A percentile compares a stretch with the other conserved stretches of the same genome.
phyloP scores from a whole-genome alignment of 1,140 invertebrate species.

The Cyclina sinensis region DNA sequence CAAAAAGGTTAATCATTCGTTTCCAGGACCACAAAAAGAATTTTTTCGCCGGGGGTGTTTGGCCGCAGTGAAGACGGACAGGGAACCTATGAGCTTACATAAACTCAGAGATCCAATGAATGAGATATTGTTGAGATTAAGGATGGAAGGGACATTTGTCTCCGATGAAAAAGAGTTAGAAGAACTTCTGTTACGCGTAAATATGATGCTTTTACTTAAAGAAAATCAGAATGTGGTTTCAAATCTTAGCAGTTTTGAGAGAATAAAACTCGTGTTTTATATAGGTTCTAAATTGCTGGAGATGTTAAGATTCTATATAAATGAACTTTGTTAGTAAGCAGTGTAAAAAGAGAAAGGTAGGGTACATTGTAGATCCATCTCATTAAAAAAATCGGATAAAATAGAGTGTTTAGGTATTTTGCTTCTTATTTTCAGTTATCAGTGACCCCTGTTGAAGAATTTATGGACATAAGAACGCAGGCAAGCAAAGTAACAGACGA shows the following conservation, averaged over 20 bases:
- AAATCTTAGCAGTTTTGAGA: too few species aligned
- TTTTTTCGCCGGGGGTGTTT: constrained; percentile 28
- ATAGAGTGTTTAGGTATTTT: too few species aligned
- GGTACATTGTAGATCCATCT: too few species aligned
- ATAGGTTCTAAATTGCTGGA: too few species aligned
- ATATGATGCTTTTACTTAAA: too few species aligned
- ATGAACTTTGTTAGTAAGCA: too few species aligned
- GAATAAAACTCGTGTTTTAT: too few species aligned
- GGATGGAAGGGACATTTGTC: constrained; percentile 54
- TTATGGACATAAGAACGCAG: constrained; percentile 1
- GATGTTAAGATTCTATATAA: too few species aligned
- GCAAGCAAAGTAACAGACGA: constrained; percentile 36
- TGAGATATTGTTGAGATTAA: constrained; percentile 34
- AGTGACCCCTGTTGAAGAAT: constrained; percentile 23
- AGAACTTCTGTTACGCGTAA: constrained; percentile 31
- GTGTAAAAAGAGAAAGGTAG: too few species aligned
- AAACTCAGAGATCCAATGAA: constrained; percentile 52
- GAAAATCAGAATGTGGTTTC: too few species aligned
- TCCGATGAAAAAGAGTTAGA: constrained; percentile 45
- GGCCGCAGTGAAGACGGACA: constrained; percentile 15
- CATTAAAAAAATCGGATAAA: too few species aligned
- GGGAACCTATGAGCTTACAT: constrained; percentile 37
- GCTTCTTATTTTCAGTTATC: constrained; percentile 46
- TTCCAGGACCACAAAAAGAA: background rate
- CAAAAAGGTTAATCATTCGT: background rate